phyloP scores from a whole-genome alignment of 2,797 vertebrate genomes.

The Loris lydekkerianus region DNA sequence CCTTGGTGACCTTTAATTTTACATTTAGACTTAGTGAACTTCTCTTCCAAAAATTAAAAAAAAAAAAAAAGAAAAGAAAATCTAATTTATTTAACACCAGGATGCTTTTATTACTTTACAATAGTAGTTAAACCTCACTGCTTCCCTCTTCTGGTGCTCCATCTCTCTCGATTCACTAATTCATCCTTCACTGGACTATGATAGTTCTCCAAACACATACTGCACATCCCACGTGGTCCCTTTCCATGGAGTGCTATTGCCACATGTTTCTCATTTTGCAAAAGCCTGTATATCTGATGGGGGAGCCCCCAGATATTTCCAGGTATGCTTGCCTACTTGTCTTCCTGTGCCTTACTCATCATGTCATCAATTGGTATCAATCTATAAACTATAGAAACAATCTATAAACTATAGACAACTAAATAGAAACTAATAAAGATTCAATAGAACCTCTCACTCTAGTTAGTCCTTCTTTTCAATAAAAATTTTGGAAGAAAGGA shows the following conservation, averaged over 20 bases:
- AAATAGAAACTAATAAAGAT: background rate
- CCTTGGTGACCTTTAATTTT: slow-evolving; percentile 1
- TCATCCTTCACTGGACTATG: background rate
- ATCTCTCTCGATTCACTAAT: background rate
- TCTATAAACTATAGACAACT: background rate
- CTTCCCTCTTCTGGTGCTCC: background rate
- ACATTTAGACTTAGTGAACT: background rate
- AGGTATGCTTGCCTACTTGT: background rate
- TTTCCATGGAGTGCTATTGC: background rate
- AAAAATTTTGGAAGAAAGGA: background rate
- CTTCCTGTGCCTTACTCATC: background rate
- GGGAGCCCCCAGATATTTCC: background rate
- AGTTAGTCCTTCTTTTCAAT: background rate
- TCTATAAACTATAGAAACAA: background rate
- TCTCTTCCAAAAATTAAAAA: background rate
- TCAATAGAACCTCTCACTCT: background rate
- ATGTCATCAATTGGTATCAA: background rate
- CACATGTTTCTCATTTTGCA: background rate
- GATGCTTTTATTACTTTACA: background rate
- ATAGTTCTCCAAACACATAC: background rate
- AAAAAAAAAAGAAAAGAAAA: background rate
- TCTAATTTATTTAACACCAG: background rate
- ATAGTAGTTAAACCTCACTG: background rate
- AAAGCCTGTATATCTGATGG: background rate
- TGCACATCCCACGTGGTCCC: background rate